These are phyloP conservation scores for Sinonovacula constricta DNA, from an alignment of 1,140 invertebrate species.

Conservation along the genomic window DNA sequence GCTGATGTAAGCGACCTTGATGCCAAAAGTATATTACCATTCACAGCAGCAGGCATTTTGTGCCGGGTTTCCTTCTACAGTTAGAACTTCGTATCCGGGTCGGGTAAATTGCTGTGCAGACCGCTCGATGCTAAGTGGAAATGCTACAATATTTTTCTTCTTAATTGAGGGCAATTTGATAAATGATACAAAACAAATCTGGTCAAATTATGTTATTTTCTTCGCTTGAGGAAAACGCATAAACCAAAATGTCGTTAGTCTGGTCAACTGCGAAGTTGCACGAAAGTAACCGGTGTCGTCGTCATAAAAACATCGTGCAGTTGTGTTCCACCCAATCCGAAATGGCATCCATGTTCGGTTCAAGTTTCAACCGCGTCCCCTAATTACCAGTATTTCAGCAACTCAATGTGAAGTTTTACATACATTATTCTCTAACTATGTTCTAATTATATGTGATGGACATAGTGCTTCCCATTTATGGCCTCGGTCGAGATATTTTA, in stretches of 20 bases:
- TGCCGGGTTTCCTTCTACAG: too few species aligned
- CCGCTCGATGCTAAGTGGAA: not conserved
- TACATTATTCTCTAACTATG: slow-evolving; percentile 55
- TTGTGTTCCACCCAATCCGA: too few species aligned
- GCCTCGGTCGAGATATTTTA: slow-evolving; percentile 42
- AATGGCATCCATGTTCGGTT: slow-evolving; percentile 31
- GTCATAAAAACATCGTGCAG: too few species aligned
- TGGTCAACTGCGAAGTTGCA: slow-evolving; percentile 36
- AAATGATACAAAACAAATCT: slow-evolving; percentile 39
- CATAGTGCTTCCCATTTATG: slow-evolving; percentile 50
- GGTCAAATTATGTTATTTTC: slow-evolving; percentile 55
- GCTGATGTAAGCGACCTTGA: not conserved
- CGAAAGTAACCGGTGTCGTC: slow-evolving; percentile 35
- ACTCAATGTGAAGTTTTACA: slow-evolving; percentile 48
- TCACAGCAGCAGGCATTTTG: too few species aligned
- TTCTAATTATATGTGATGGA: slow-evolving; percentile 55
- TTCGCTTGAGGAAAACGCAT: slow-evolving; percentile 47
- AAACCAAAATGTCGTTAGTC: slow-evolving; percentile 31
- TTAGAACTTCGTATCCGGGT: not conserved
- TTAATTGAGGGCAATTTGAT: slow-evolving; percentile 43
- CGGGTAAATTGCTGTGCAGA: not conserved
- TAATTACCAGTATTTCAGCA: slow-evolving; percentile 50
- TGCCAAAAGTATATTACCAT: too few species aligned
- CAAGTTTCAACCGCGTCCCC: slow-evolving; percentile 37
- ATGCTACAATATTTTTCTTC: slow-evolving; percentile 39